Evolutionary conservation across 2,797 vertebrate species (phyloP).

Genomic region (Forpus xanthops): DNA sequence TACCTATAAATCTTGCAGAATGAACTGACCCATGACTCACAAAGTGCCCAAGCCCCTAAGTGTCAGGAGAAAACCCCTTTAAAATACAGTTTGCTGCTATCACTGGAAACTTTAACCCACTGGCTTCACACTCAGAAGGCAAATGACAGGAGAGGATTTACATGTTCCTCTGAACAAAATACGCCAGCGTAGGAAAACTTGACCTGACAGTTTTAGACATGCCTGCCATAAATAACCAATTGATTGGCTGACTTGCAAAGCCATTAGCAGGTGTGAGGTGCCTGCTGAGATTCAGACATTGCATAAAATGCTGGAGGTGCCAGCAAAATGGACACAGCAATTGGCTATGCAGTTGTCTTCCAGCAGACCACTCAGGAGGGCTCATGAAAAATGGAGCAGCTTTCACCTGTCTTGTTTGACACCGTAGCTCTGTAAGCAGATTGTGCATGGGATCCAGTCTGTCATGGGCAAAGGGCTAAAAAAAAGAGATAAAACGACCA

Average conservation of each 20-base stretch:
- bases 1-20: not conserved
- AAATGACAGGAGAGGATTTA: slow-evolving; percentile 60
- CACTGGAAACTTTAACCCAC: slow-evolving; percentile 30
- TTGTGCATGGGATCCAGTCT: not conserved
- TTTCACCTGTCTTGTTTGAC: not conserved
- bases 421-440: not conserved
- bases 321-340: slow-evolving; percentile 30
- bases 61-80: slow-evolving; percentile 13
- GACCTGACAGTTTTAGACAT: slow-evolving; percentile 29
- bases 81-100: not conserved
- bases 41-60: not conserved
- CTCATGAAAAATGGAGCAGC: not conserved
- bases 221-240: slow-evolving; percentile 44
- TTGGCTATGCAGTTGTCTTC: not conserved
- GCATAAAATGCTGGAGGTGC: slow-evolving; percentile 18
- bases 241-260: slow-evolving; percentile 39
- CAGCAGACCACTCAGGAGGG: not conserved
- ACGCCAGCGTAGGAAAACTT: slow-evolving; percentile 47
- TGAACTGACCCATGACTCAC: slow-evolving; percentile 39
- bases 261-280: slow-evolving; percentile 18
- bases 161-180: slow-evolving; percentile 31
- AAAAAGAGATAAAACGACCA: not conserved
- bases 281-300: slow-evolving; percentile 22
- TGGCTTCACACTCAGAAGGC: slow-evolving; percentile 44
- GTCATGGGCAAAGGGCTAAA: not conserved